Evolutionary conservation across 2,797 vertebrate species (phyloP).

Genomic region (Chloroceryle inda): DNA sequence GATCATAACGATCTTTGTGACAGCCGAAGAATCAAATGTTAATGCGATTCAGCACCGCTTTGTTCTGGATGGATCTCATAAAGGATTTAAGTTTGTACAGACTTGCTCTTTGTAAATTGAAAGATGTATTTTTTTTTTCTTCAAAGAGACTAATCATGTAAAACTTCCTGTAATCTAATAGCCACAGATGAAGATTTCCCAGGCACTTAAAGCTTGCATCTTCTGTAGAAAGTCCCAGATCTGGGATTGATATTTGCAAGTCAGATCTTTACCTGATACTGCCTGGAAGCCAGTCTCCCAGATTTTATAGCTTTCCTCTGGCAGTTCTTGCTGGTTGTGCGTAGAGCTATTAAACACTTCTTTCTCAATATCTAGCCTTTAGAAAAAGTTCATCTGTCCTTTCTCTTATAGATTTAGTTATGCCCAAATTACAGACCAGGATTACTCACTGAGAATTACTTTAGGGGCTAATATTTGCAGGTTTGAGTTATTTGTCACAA

Average conservation of each 20-base stretch:
- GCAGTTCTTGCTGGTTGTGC: neutral
- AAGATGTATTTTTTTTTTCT: neutral
- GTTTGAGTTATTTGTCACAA: neutral
- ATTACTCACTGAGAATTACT: neutral
- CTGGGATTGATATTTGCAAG: neutral
- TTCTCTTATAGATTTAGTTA: neutral
- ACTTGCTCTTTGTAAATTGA: neutral
- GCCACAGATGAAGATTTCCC: neutral
- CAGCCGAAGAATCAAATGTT: neutral
- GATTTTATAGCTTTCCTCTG: neutral
- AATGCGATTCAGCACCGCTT: neutral
- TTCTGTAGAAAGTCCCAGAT: neutral
- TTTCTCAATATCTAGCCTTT: neutral
- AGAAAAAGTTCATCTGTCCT: neutral
- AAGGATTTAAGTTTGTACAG: conserved; percentile 1
- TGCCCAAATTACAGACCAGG: neutral
- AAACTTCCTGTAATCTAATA: neutral
- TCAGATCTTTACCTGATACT: neutral
- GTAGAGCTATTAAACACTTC: neutral
- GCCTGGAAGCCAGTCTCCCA: neutral
- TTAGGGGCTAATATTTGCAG: neutral
- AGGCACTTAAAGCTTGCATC: neutral
- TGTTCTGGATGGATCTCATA: neutral
- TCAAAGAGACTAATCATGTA: neutral
- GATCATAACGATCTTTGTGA: neutral